Base-by-base conservation (phyloP, 2,797 vertebrate genomes). In the Neoniphon sammara region DNA sequence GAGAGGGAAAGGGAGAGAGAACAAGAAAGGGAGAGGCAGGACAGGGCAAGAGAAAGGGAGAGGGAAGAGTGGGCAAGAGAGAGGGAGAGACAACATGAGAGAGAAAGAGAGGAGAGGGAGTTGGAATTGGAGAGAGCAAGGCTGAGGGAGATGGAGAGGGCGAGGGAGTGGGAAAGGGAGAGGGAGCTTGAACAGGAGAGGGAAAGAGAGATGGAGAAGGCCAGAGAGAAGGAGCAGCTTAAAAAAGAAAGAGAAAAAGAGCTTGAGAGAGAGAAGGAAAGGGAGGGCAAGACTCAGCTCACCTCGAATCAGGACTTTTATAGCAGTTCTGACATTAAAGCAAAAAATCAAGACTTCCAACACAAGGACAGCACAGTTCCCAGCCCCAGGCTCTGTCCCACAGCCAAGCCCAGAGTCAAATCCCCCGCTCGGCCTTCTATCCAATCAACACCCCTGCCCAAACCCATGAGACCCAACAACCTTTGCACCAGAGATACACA, bases 361-460 rank as follows among this genome's bases (percentile, higher is more conserved):
- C 64, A 62, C 6, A 67, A 67, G 21, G 85, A 90, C 36, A 34
- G 54, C 61, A 72, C 69, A 42, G 18, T 78, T 57, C 81, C 44
- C 90, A 82, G 57, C 47, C 66, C 23, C 82, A 58, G 44, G 59
- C 61, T 0, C 70, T 66, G 73, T 66, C 78, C 27, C 77, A 82
- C 2, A 55, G 23, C 76, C 72, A 80, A 17, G 23, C 42, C 71
- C 83, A 77, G 42, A 81, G 55, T 60, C 87, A 85, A 14, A 60
- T 54, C 55, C 81, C 75, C 1, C 70, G 81, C 25, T 95, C 94
- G 5, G 94, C 93, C 18, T 95, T 95, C 58, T 60, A 93, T 62
- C 91, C 90, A 0, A 86, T 94, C 70, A 78, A 31, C 68, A 57
- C 52, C 39, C 21, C 79, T 1, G 59, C 73, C 0, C 85, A 79